phyloP scores from a whole-genome alignment of 2,888 invertebrate genomes.

The Drosophila falleni region DNA sequence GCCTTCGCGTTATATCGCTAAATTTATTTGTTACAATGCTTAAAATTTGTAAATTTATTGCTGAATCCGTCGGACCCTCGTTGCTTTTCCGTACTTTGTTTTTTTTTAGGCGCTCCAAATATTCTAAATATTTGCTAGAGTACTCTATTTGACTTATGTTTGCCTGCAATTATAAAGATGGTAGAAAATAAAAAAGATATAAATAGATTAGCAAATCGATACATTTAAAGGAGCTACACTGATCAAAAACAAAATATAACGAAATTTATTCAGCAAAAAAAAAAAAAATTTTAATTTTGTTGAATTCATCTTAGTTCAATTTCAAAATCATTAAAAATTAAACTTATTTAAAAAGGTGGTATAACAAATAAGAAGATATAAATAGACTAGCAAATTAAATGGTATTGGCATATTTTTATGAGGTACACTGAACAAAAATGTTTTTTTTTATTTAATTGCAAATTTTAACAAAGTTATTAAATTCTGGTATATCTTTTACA shows the following conservation, averaged over 20 bases:
- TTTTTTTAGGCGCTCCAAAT: constrained; percentile 85
- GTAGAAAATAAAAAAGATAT: background rate
- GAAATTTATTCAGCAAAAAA: too few relatives aligned
- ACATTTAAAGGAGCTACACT: too few relatives aligned
- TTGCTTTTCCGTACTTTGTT: constrained; percentile 6
- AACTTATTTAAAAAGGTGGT: too few relatives aligned
- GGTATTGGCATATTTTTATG: too few relatives aligned
- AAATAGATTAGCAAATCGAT: background rate
- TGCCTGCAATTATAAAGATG: constrained; percentile 86
- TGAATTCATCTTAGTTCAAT: too few relatives aligned
- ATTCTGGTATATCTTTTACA: background rate
- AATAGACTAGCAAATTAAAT: too few relatives aligned
- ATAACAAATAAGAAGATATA: too few relatives aligned
- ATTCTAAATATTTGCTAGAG: constrained; percentile 87
- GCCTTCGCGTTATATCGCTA: constrained; percentile 48
- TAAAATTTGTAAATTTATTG: constrained; percentile 65
- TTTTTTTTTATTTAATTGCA: background rate
- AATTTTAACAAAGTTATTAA: background rate
- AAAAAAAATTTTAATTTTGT: too few relatives aligned
- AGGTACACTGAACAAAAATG: too few relatives aligned
- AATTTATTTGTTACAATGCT: constrained; percentile 71
- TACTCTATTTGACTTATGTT: constrained; percentile 89
- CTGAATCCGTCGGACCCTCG: background rate
- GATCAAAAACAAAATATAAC: too few relatives aligned
- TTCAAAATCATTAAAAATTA: too few relatives aligned